Evolutionary conservation across 1,140 invertebrate genomes (phyloP).

Genomic region (Drosophila oshimai): DNA sequence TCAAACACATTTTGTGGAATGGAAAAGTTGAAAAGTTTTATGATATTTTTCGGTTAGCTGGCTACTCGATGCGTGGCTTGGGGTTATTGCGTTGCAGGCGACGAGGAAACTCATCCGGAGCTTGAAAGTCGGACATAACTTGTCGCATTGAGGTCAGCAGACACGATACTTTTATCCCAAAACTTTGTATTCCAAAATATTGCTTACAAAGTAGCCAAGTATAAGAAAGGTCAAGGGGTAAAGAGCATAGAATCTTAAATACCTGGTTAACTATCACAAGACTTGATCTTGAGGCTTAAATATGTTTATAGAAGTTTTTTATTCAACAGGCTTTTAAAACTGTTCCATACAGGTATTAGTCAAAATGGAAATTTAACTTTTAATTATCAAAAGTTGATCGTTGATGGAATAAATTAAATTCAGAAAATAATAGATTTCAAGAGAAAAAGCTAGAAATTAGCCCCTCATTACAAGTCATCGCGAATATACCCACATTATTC

Average conservation of each 20-base stretch:
- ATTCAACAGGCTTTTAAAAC: no score
- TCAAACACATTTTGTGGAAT: constrained; percentile 11
- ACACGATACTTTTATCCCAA: constrained; percentile 18
- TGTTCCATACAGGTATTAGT: no score
- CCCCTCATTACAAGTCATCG: not conserved
- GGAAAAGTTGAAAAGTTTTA: constrained; percentile 73
- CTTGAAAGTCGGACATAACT: constrained; percentile 20
- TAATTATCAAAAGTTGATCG: no score
- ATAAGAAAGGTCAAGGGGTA: not conserved
- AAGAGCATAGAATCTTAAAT: not conserved
- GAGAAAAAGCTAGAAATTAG: not conserved
- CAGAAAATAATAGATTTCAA: no score
- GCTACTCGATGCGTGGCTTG: constrained; percentile 49
- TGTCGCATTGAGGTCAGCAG: constrained; percentile 24
- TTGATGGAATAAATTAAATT: no score
- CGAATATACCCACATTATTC: not conserved
- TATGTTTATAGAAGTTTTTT: no score
- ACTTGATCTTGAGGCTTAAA: no score
- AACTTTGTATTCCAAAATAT: constrained; percentile 23
- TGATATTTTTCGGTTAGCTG: constrained; percentile 57
- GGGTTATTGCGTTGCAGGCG: constrained; percentile 5
- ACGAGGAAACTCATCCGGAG: not conserved
- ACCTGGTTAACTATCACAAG: not conserved
- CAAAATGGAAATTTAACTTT: no score
- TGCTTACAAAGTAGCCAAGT: constrained; percentile 32